phyloP scores from a whole-genome alignment of 2,888 invertebrate genomes.

The Lasioglossum oenotherae region DNA sequence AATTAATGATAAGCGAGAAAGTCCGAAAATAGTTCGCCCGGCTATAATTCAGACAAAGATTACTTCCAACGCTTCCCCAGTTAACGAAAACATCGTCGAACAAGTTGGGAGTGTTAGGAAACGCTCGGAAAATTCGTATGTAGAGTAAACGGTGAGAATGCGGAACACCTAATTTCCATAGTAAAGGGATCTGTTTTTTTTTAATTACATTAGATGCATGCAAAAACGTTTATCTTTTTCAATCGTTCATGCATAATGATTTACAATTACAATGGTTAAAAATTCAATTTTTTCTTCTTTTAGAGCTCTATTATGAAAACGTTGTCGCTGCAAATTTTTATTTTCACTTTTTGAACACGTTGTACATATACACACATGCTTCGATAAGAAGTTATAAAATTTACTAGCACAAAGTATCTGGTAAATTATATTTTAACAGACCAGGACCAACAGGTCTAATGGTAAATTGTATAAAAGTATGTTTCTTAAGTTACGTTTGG shows the following conservation, averaged over 20 bases:
- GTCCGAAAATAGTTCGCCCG: conserved; percentile 28
- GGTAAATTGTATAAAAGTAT: neutral
- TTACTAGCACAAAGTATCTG: too few species aligned
- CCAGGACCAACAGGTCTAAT: too few species aligned
- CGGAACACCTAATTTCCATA: neutral
- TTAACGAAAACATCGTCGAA: conserved; percentile 33
- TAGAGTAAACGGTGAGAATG: neutral
- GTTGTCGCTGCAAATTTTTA: neutral
- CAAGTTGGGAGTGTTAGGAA: conserved; percentile 6
- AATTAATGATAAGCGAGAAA: conserved; percentile 54
- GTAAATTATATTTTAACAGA: too few species aligned
- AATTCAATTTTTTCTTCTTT: too few species aligned
- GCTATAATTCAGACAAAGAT: conserved; percentile 43
- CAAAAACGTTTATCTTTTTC: neutral
- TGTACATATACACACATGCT: neutral
- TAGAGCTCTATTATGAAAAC: too few species aligned
- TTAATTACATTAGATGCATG: neutral
- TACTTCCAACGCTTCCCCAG: conserved; percentile 33
- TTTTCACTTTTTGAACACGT: too few species aligned
- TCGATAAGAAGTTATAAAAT: neutral
- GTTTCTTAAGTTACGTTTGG: neutral
- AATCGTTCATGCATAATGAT: neutral
- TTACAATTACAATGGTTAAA: neutral
- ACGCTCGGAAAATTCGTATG: neutral
- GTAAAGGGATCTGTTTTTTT: neutral